phyloP scores from a whole-genome alignment of 2,113 vertebrate genomes.

The Eclectus roratus region DNA sequence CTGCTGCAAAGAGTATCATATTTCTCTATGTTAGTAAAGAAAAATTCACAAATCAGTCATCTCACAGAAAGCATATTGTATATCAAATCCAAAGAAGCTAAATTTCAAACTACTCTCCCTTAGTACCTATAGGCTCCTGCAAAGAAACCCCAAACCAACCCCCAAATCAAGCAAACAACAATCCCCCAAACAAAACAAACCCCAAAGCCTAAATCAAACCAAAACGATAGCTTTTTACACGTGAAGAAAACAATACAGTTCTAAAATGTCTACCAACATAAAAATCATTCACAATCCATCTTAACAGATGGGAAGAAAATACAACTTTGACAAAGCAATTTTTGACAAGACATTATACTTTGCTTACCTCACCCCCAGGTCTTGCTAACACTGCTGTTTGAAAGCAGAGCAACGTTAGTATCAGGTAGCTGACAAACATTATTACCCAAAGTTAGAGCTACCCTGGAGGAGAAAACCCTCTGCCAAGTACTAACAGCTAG shows the following conservation, averaged over 20 bases:
- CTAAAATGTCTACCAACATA: background rate
- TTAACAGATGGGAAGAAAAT: background rate
- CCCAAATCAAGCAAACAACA: background rate
- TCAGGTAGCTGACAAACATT: constrained; percentile 83
- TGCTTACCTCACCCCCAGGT: constrained; percentile 88
- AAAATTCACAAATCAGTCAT: background rate
- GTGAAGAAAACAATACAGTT: background rate
- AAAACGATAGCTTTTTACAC: background rate
- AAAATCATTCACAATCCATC: background rate
- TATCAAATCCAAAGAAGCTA: background rate
- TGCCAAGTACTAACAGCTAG: constrained; percentile 78
- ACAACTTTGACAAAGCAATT: constrained; percentile 19
- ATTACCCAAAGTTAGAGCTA: constrained; percentile 73
- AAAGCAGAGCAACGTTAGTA: constrained; percentile 82
- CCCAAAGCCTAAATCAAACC: background rate
- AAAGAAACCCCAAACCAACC: background rate
- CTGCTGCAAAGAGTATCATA: background rate
- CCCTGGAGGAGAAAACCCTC: constrained; percentile 71
- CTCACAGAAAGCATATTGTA: background rate
- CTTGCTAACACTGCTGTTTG: constrained; percentile 82
- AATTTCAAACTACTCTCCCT: background rate
- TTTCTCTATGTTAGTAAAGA: constrained; percentile 13
- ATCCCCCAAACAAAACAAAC: background rate
- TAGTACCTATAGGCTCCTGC: background rate
- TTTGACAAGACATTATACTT: constrained; percentile 61